Evolutionary conservation across 1,140 invertebrate genomes (phyloP), one percentile per base, ranked within the genome.

Genomic region (Macrobrachium rosenbergii): DNA sequence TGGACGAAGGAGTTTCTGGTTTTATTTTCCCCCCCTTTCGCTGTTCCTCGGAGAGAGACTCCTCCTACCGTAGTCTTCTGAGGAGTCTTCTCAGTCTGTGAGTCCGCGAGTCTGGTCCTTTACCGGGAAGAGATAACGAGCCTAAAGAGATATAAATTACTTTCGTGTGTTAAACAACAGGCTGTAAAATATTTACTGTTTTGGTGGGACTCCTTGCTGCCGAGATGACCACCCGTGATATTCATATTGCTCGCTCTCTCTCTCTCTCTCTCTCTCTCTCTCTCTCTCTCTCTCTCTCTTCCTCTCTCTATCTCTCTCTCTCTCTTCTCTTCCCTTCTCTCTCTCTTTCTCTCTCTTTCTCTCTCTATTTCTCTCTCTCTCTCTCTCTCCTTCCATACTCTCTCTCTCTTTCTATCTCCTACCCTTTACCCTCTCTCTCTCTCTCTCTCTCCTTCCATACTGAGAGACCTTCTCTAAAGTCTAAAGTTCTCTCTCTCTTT

Each of bases 261-360:
- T 23, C n/a, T 23, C n/a, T 59, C 21, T 14, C 59, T n/a, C 21
- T 21, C 28, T n/a, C 78, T 63, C 58, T 63, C 78, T 80, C 78
- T 80, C 78, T 80, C 78, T 80, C 78, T 79, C 77, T 79, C 77
- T 60, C 77, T 79, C 77, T 63, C 62, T n/a, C 28, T 37, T n/a
- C n/a, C 28, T 80, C 60, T 62, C 78, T n/a, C 78, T 28, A 7
- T 79, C 59, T 37, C 28, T 37, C 28, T 37, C 3, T 37, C 28
- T 37, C 28, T 37, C n/a, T n/a, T n/a, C n/a, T n/a, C n/a, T n/a
- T n/a, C n/a, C n/a, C n/a, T n/a, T n/a, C 28, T 37, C 28, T 37
- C 28, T 45, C 59, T 12, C 77, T 59, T 17, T 43, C 28, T 37
- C 28, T 37, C 28, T 37, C 28, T 37, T 3, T 37, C 28, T 37